Base-by-base conservation (phyloP, 2,797 vertebrate species). In the Corythornis leucogaster region DNA sequence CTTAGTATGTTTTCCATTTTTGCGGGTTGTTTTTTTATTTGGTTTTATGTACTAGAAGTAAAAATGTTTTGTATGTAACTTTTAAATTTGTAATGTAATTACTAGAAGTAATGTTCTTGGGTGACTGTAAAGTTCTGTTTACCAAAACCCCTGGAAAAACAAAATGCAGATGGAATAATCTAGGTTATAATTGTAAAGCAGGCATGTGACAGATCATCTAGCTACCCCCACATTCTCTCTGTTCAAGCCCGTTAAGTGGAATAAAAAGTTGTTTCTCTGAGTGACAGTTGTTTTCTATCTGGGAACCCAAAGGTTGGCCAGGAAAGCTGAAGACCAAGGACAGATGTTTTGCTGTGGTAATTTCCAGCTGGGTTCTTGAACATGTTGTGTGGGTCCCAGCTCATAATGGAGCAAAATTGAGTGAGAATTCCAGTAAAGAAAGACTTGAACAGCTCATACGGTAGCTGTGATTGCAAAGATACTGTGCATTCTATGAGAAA, bases 331-430 rank as follows among this genome's bases (percentile, higher is more conserved):
- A 83, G 69, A 74, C 68, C 51, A 12, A 63, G 92, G 78, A 51
- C 73, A 71, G 30, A 55, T 91, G 82, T 87, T 95, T 22, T 61
- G 64, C 5, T 11, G 87, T 80, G 62, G 93, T 92, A 17, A 90
- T 95, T 95, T 97, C 75, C 81, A 96, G 82, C 31, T 89, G 92
- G 82, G 24, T 94, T 96, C 85, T 89, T 88, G 87, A 84, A 58
- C 54, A 18, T 92, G 38, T 92, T 84, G 66, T 59, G 51, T 92
- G 87, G 82, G 85, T 94, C 84, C 48, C 88, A 83, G 91, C 88
- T 95, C 80, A 20, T 74, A 93, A 85, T 18, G 12, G 93, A 96
- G 83, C 85, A 90, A 96, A 95, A 91, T 19, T 53, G 95, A 95
- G 64, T n/a, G 92, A 64, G 89, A 94, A 89, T 94, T 93, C 75